Evolutionary conservation across 2,113 vertebrate genomes (phyloP).

Genomic region (Grallaria varia): DNA sequence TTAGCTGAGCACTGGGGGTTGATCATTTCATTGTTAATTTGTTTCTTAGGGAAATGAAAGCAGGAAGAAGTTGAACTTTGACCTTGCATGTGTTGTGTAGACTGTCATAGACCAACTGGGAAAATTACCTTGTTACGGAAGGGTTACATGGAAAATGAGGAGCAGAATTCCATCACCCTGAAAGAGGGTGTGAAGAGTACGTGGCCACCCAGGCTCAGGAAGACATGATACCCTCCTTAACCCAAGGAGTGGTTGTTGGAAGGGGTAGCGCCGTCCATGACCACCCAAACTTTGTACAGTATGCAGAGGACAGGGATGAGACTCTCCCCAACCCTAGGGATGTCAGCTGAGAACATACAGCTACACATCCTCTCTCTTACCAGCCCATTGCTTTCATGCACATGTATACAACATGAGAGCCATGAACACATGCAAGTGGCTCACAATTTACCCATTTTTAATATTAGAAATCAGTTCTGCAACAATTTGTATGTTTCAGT

Average conservation of each 20-base stretch:
- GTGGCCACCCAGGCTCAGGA: slow-evolving; percentile 44
- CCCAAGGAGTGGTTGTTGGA: slow-evolving; percentile 36
- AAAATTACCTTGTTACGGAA: slow-evolving; percentile 4
- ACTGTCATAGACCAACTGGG: not conserved
- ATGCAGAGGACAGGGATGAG: not conserved
- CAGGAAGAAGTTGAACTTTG: slow-evolving; percentile 3
- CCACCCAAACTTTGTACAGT: slow-evolving; percentile 47
- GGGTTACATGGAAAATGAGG: not conserved
- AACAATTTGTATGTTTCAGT: not conserved
- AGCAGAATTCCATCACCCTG: not conserved
- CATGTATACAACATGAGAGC: rapidly evolving
- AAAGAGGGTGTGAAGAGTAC: slow-evolving; percentile 1
- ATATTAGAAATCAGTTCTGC: not conserved
- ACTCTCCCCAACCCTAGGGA: slow-evolving; percentile 6
- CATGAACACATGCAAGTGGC: not conserved
- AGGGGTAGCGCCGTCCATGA: not conserved
- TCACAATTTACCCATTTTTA: not conserved
- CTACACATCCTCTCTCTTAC: not conserved
- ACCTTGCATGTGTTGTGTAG: slow-evolving; percentile 8
- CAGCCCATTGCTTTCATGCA: not conserved
- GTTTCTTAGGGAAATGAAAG: not conserved
- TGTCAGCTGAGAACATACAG: slow-evolving; percentile 49
- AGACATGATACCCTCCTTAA: not conserved
- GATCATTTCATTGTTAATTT: not conserved
- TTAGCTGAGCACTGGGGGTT: slow-evolving; percentile 16